Evolutionary conservation across 2,888 invertebrate species (phyloP), one percentile per base, ranked within the genome.

Genomic region (Cheilosia impressa): DNA sequence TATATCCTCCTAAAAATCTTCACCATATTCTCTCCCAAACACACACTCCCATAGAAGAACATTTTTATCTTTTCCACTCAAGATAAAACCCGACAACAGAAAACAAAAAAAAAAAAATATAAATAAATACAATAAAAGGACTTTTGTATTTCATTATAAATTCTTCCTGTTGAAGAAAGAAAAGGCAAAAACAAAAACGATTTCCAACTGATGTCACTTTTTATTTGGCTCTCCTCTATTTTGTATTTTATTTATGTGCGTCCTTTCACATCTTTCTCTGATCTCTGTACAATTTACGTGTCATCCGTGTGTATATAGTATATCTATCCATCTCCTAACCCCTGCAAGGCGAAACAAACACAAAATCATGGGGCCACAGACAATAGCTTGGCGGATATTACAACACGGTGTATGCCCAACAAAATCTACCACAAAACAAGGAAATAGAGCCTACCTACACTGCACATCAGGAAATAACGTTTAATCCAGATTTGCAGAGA

Each of bases 71-170:
- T 43, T 24, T 27, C 24, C 69, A 71, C 84, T 75, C 57, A 34
- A 47, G 73, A 69, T 71, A 71, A 68, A 27, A 55, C 60, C 68
- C 17, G 13, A 55, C 19, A 50, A 52, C 47, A 19, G 27, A 45
- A 38, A 57, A 52, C 52, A 27, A 52, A 27, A 34, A 13, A 63
- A 52, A n/a, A 43, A 31, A 22, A 1, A 22, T 22, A 22, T 24
- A 24, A 9, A 9, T 41, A 62, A 43, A 38, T 50, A 78, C 57
- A 68, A 71, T 71, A 71, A 84, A 78, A 71, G 60, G 71, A 68
- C 80, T 76, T 76, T 71, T 69, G 79, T 69, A 66, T 84, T 84
- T 84, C 83, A 80, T 84, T 79, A 79, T 58, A 83, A 84, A 79
- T 80, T 80, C 79, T 84, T 66, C 55, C 84, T 60, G 65, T 9